Base-by-base conservation (phyloP, 2,888 invertebrate species). In the Drosophila rellima region DNA sequence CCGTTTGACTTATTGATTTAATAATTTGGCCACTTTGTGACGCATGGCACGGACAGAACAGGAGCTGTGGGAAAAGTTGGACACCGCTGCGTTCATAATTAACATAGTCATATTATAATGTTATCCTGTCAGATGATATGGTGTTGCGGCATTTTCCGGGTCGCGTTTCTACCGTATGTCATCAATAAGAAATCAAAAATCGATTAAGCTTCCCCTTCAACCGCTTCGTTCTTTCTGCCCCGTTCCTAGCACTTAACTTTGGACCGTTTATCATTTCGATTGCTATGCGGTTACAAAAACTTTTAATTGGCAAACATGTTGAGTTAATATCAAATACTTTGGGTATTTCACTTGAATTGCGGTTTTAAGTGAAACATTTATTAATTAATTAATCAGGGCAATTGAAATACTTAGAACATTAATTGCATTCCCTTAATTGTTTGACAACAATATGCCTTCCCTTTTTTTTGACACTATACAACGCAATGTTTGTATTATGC, bases 171-270 rank as follows among this genome's bases (percentile, higher is more conserved):
- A 66, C 66, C 40, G 56, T 52, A 55, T 69, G 70, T 70, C 85
- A 85, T 83, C 73, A 82, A 74, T 80, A 84, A 78, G 85, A 78
- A 75, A 85, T 85, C 80, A 87, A 80, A 85, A 78, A 85, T 84
- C 85, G 87, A 87, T 85, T 85, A 87, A 80, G 80, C 67, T 47
- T 18, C 10, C 13, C 18, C 6, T 29, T 17, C 45, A 2, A 13
- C 33, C 18, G n/a, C 33, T 13, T 20, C 18, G 2, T 31, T 11
- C 39, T 23, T 45, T n/a, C 18, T 6, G 10, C 17, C 7, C 15
- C 8, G 17, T 31, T 18, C 15, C 11, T 8, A 35, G 48, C 10
- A 35, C 64, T 45, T 13, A 52, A 73, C 54, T 47, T 57, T 40
- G 18, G 13, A 13, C 29, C 31, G 18, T 40, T 44, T 26, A 45